Conservation (phyloP, 2,113 vertebrate genomes). For the Dolichotis patagonum region DNA sequence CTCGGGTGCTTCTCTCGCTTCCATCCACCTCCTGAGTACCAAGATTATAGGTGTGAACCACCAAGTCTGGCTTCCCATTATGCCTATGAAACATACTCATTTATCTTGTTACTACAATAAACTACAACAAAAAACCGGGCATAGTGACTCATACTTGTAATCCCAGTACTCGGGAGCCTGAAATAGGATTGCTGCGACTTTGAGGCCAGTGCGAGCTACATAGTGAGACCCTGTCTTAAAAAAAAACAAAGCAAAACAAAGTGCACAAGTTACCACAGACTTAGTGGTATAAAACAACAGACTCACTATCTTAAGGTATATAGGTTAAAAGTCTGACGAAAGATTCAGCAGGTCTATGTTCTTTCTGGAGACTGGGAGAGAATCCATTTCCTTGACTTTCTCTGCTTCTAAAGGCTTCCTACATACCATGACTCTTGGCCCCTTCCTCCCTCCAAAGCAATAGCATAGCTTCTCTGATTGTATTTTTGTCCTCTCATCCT, state of each 20-base stretch:
- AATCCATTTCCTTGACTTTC: neutral
- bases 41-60: neutral
- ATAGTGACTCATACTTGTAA: neutral
- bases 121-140: neutral
- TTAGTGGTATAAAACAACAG: slow-evolving; percentile 12
- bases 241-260: neutral
- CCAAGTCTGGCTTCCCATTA: neutral
- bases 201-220: neutral
- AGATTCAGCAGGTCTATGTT: neutral
- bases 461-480: neutral
- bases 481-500: neutral
- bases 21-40: neutral
- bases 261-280: neutral
- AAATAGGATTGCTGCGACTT: neutral
- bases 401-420: neutral
- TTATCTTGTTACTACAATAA: neutral
- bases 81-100: neutral
- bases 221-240: neutral
- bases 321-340: neutral
- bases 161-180: neutral
- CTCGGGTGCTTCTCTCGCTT: neutral
- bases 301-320: neutral
- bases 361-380: neutral
- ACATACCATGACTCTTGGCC: neutral
- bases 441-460: neutral